These are phyloP conservation scores for Fragum whitleyi DNA, from an alignment of 2,888 invertebrate species.

Conservation along the genomic window DNA sequence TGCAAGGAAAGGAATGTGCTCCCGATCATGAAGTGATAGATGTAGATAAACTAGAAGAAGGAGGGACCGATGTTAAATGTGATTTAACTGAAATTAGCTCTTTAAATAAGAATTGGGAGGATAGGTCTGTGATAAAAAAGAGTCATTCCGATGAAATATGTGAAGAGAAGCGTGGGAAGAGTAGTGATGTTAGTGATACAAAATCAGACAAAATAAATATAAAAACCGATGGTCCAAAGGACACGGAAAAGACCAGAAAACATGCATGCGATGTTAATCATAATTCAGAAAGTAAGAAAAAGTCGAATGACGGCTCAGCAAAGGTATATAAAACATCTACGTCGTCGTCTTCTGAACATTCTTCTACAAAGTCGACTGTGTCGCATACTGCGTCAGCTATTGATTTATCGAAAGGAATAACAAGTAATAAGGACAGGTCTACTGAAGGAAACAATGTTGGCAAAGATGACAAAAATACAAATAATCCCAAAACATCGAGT, in stretches of 20 bases:
- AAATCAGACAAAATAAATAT: neutral
- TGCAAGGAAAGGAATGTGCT: neutral
- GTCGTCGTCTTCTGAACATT: neutral
- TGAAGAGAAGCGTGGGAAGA: neutral
- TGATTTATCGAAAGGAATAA: conserved; percentile 3
- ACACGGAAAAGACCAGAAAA: neutral
- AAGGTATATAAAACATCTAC: neutral
- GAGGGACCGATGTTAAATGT: neutral
- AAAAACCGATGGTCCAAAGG: neutral
- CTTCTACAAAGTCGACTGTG: neutral
- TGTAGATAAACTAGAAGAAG: conserved; percentile 7
- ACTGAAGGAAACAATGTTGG: neutral
- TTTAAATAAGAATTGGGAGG: neutral
- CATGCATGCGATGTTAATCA: neutral
- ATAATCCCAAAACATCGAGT: neutral
- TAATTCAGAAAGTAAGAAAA: conserved; percentile 4
- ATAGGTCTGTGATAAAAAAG: conserved; percentile 20
- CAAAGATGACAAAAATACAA: neutral
- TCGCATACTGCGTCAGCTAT: conserved; percentile 2
- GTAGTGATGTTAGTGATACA: neutral
- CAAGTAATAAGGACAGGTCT: neutral
- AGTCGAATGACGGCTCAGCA: neutral
- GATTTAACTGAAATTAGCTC: conserved; percentile 3
- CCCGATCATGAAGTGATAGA: conserved; percentile 4
- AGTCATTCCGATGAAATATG: conserved; percentile 10